Evolutionary conservation across 2,888 invertebrate species (phyloP), one percentile per base, ranked within the genome.

Genomic region (Cremastobaeus sp.): DNA sequence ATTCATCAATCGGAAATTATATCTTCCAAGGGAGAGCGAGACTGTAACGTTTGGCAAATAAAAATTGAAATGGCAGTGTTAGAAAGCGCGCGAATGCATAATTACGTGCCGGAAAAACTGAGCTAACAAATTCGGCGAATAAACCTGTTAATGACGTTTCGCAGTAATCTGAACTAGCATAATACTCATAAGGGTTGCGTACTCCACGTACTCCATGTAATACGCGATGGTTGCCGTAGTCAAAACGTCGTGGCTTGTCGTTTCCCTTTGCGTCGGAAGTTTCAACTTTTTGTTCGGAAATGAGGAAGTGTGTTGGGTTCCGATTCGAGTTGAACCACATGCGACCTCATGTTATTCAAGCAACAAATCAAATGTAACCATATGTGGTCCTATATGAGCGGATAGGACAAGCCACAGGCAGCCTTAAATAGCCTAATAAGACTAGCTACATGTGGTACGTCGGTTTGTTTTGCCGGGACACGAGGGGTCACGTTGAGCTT

Each of bases 351-450:
- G 41, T 11, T 15, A 60, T 62, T 41, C 50, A 17, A 28, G 1
- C 30, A 18, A 60, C 60, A 60, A 60, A 60, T 60, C 52, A 69
- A 60, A 60, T 18, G 60, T 54, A 54, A 39, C 69, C 69, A 60
- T 69, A 60, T 69, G 69, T 39, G 69, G 69, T 69, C 52, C 60
- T 52, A 45, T 54, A 47, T 54, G 32, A 12, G 57, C 66, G 57
- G 57, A 66, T 66, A 57, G 57, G 18, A 39, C 39, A 37, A 54
- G 41, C 69, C 54, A 32, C 52, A 54, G 35, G 30, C 47, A 47
- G 32, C 62, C 70, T 39, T 55, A 70, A 55, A 55, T 30, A 48
- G 62, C 30, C 39, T 62, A 70, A 70, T 70, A 62, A 70, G 55
- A 55, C 60, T 21, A 37, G 37, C 18, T 48, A 30, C 45, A 41